phyloP scores from a whole-genome alignment of 2,797 vertebrate genomes.

The Ctenosaura bakeri region DNA sequence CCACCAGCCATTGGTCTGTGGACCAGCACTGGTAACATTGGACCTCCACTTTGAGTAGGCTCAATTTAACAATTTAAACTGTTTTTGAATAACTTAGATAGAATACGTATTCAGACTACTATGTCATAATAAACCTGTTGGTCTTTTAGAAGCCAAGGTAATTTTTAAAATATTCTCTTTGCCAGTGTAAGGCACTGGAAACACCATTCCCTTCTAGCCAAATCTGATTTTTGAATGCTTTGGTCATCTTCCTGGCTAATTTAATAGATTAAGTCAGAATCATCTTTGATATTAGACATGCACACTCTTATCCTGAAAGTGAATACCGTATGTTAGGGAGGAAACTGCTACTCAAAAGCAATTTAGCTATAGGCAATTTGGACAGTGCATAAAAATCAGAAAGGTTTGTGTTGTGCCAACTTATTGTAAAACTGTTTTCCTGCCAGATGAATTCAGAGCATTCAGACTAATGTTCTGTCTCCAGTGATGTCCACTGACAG shows the following conservation, averaged over 20 bases:
- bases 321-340: too few relatives aligned
- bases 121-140: not conserved
- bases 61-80: not conserved
- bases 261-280: not conserved
- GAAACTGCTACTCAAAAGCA: not conserved
- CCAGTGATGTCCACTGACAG: too few relatives aligned
- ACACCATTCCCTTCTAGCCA: not conserved
- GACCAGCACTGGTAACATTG: too few relatives aligned
- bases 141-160: not conserved
- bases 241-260: not conserved
- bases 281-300: not conserved
- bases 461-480: not conserved
- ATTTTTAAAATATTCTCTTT: not conserved
- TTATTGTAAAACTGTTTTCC: not conserved
- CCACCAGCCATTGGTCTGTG: too few relatives aligned
- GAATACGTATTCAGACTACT: not conserved
- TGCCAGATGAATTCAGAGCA: not conserved
- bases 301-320: not conserved
- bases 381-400: not conserved
- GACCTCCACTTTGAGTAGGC: too few relatives aligned
- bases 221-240: conserved; percentile 1
- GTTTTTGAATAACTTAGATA: not conserved
- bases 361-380: not conserved
- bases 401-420: not conserved
- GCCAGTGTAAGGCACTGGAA: not conserved